Conservation (phyloP, 2,113 vertebrate genomes). For the Phaetusa simplex region DNA sequence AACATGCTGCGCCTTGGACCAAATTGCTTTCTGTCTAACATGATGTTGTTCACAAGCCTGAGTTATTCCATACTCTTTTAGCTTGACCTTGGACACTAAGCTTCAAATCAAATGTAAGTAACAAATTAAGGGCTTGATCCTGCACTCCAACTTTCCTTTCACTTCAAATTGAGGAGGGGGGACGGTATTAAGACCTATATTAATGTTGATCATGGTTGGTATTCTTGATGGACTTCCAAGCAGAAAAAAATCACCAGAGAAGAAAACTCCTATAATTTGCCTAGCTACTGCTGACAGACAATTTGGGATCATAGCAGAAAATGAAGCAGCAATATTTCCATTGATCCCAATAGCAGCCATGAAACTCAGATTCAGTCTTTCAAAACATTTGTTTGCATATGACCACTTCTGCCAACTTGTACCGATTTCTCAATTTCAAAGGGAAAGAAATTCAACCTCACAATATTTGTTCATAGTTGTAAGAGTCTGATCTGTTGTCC, state of each 20-base stretch:
- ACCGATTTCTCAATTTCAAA: neutral
- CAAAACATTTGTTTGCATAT: neutral
- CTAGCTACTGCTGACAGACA: neutral
- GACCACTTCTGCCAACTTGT: neutral
- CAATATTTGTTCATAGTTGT: neutral
- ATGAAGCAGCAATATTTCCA: neutral
- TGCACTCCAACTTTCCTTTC: neutral
- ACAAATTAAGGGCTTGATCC: neutral
- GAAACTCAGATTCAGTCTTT: neutral
- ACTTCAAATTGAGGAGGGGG: neutral
- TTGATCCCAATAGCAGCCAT: neutral
- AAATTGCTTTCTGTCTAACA: constrained; percentile 29
- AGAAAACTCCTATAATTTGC: neutral
- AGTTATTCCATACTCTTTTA: neutral
- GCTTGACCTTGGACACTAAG: neutral
- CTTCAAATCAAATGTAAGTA: constrained; percentile 8
- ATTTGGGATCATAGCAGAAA: neutral
- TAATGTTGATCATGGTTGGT: neutral
- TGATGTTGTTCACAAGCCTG: neutral
- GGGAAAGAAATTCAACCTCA: neutral
- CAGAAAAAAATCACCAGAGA: neutral
- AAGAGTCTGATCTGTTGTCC: neutral
- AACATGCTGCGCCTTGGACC: neutral
- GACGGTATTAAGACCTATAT: neutral
- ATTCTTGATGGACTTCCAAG: neutral